Conservation (phyloP, 2,888 invertebrate genomes). For the Lasioglossum malachurum region DNA sequence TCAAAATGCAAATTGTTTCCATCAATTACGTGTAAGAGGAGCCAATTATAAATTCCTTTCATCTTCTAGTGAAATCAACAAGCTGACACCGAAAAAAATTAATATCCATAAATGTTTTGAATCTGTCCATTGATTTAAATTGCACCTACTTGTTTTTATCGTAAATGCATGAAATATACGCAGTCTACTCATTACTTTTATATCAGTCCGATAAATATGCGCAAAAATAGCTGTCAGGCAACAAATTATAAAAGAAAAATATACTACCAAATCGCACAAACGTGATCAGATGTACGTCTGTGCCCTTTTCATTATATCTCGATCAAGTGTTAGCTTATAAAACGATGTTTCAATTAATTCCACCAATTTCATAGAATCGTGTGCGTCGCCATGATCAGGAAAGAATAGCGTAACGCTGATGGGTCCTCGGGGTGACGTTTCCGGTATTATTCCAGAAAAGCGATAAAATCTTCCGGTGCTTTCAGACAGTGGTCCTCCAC, state of each 20-base stretch:
- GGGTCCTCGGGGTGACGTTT: background rate
- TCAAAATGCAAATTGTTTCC: background rate
- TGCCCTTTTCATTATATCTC: background rate
- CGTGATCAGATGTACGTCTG: too few species aligned
- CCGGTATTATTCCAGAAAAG: background rate
- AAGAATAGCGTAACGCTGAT: background rate
- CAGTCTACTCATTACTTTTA: too few species aligned
- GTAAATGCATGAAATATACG: background rate
- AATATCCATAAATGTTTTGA: background rate
- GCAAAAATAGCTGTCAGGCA: too few species aligned
- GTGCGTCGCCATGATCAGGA: background rate
- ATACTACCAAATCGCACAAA: too few species aligned
- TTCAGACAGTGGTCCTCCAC: conserved; percentile 30
- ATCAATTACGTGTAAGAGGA: background rate
- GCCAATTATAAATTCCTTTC: too few species aligned
- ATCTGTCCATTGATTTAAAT: background rate
- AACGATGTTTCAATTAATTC: background rate
- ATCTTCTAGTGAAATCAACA: background rate
- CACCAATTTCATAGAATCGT: background rate
- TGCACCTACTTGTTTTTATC: too few species aligned
- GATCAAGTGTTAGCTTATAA: background rate
- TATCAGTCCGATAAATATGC: too few species aligned
- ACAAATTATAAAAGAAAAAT: too few species aligned
- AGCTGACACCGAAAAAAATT: background rate
- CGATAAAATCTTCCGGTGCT: conserved; percentile 18